Evolutionary conservation across 2,888 invertebrate genomes (phyloP).

Genomic region (Muscina levida): DNA sequence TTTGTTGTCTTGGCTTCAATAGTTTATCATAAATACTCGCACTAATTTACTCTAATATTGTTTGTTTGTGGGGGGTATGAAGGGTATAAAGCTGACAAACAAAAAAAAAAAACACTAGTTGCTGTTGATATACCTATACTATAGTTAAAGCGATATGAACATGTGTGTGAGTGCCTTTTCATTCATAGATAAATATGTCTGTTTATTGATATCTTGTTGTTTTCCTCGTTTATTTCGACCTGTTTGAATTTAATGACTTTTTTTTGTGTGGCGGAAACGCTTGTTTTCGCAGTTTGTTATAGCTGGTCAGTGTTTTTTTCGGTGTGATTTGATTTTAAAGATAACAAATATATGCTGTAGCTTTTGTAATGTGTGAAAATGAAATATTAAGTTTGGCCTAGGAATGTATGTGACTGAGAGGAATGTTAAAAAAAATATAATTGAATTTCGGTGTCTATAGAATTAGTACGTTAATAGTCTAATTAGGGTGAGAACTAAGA

Average conservation of each 20-base stretch:
- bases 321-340: not conserved
- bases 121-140: not conserved
- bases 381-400: no score
- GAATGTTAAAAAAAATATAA: no score
- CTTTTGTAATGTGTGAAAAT: no score
- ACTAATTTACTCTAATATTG: constrained; percentile 30
- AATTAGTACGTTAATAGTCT: no score
- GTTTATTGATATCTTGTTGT: not conserved
- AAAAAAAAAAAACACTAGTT: constrained; percentile 2
- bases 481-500: no score
- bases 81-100: no score
- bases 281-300: constrained; percentile 10
- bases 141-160: no score
- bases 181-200: no score
- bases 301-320: not conserved
- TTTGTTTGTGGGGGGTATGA: constrained; percentile 17
- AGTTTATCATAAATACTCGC: constrained; percentile 17
- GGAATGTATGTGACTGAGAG: constrained; percentile 16
- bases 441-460: no score
- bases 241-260: constrained; percentile 48
- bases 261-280: constrained; percentile 49
- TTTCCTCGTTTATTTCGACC: not conserved
- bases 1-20: constrained; percentile 1
- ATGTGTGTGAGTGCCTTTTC: no score
- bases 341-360: not conserved